Evolutionary conservation across 2,113 vertebrate species (phyloP).

Genomic region (Columba livia): DNA sequence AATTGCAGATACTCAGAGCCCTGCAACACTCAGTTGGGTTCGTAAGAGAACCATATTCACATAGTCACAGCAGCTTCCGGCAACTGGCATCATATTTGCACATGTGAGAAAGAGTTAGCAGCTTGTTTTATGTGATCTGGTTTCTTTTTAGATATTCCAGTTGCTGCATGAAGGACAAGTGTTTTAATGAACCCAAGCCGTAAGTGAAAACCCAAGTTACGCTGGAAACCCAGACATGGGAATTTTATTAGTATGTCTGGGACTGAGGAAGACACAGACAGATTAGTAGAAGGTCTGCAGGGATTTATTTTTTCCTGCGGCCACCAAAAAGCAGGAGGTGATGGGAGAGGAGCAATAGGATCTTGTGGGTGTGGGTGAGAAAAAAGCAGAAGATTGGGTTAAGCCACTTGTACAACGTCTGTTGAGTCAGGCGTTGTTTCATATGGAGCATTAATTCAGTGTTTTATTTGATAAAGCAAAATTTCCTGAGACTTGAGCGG

Average conservation of each 20-base stretch:
- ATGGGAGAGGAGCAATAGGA: not conserved
- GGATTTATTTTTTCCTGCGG: not conserved
- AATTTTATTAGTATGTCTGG: not conserved
- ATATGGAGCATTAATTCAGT: not conserved
- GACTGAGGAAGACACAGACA: not conserved
- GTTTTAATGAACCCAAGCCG: not conserved
- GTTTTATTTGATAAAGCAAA: not conserved
- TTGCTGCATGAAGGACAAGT: constrained; percentile 37
- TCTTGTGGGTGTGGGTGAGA: not conserved
- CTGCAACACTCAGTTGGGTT: not conserved
- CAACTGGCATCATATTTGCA: constrained; percentile 38
- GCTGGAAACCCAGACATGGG: not conserved
- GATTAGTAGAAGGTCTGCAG: not conserved
- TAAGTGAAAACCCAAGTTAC: not conserved
- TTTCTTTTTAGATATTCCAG: constrained; percentile 53
- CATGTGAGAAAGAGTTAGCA: constrained; percentile 56
- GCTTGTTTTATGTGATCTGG: constrained; percentile 30
- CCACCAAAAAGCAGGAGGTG: not conserved
- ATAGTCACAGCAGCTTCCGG: constrained; percentile 62
- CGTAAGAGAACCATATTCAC: not conserved
- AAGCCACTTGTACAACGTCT: not conserved
- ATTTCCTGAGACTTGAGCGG: not conserved
- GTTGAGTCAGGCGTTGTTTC: not conserved
- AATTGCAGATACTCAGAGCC: not conserved
- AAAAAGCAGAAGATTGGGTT: not conserved